Evolutionary conservation across 2,113 vertebrate species (phyloP).

Genomic region (Hypanus sabinus): DNA sequence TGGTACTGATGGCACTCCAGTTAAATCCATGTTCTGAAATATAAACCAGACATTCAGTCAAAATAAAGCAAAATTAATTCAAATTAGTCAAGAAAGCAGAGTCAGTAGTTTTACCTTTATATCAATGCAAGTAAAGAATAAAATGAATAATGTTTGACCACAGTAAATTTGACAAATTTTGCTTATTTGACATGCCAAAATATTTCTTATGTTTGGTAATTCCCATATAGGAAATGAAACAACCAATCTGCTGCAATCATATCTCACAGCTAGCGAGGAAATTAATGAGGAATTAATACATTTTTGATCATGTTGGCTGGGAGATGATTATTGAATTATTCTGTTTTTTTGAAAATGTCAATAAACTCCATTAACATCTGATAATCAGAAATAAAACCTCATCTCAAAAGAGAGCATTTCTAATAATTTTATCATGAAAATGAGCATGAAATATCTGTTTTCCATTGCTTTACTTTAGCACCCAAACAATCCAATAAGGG

Average conservation of each 20-base stretch:
- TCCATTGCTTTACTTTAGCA: too few species aligned
- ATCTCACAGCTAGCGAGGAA: neutral
- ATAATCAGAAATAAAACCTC: too few species aligned
- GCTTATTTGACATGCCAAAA: neutral
- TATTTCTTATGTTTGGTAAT: neutral
- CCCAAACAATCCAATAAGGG: too few species aligned
- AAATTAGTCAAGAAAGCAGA: neutral
- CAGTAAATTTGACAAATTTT: neutral
- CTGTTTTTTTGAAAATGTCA: neutral
- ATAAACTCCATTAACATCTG: neutral
- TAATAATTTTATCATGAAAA: too few species aligned
- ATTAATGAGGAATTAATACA: neutral
- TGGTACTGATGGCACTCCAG: slow-evolving; percentile 79
- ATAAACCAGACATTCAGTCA: neutral
- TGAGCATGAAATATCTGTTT: too few species aligned
- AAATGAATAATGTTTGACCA: neutral
- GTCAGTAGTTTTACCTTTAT: neutral
- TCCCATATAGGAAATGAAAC: neutral
- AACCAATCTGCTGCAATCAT: neutral
- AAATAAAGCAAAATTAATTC: neutral
- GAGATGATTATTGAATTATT: neutral
- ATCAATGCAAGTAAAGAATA: neutral
- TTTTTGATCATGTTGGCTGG: neutral
- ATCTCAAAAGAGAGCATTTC: too few species aligned
- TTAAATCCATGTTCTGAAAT: slow-evolving; percentile 77